Percentiles rank a stretch among this genome's conserved stretches.
These are phyloP conservation scores for Hucho hucho DNA, from an alignment of 2,113 vertebrate species.

Conservation along the genomic window DNA sequence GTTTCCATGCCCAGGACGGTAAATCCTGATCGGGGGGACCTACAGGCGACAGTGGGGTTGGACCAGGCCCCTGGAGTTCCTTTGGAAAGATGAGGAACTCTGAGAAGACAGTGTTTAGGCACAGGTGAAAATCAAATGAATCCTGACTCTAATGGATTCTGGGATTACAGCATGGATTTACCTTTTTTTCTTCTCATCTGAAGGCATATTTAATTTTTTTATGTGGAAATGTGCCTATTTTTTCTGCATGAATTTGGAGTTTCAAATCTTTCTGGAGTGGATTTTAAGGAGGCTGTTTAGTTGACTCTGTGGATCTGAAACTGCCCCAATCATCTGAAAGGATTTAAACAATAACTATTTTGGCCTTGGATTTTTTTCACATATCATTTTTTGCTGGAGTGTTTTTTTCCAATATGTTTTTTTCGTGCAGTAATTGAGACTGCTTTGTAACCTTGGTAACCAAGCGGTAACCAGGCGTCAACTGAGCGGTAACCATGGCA, in stretches of 20 bases:
- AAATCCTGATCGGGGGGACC: slow-evolving; percentile 47
- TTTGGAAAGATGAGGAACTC: slow-evolving; percentile 54
- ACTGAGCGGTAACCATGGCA: slow-evolving; percentile 78
- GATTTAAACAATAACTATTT: no score
- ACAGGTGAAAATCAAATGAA: no score
- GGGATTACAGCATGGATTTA: no score
- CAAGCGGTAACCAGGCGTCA: background rate
- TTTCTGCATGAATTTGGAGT: background rate
- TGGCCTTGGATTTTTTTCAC: no score
- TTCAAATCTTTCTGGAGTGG: no score
- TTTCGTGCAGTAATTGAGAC: background rate
- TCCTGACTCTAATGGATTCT: no score
- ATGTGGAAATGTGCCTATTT: background rate
- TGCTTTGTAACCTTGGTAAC: background rate
- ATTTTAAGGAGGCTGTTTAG: no score
- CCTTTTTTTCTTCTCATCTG: background rate
- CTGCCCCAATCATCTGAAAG: no score
- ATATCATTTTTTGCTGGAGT: no score
- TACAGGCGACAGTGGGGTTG: slow-evolving; percentile 50
- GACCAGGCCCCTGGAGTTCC: slow-evolving; percentile 60
- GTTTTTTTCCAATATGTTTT: background rate
- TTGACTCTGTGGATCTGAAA: no score
- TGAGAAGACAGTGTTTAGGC: background rate
- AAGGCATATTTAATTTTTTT: slow-evolving; percentile 27
- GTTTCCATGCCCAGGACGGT: slow-evolving; percentile 40